Evolutionary conservation across 2,888 invertebrate genomes (phyloP).

Genomic region (Drosophila mulleri): DNA sequence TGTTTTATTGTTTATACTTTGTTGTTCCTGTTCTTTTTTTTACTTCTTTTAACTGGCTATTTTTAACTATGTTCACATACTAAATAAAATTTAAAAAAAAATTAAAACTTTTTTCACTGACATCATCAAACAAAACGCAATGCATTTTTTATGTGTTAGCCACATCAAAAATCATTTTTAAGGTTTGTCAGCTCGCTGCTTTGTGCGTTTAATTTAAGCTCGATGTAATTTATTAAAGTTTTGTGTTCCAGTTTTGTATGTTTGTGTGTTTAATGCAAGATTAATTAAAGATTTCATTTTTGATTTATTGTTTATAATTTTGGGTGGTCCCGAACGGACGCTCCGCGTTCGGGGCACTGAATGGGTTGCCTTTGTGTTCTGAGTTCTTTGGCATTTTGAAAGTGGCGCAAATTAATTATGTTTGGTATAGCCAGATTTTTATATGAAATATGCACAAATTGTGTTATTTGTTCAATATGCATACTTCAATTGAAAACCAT

Average conservation of each 20-base stretch:
- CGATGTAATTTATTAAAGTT: constrained; percentile 23
- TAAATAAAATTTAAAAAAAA: background rate
- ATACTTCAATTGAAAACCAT: constrained; percentile 48
- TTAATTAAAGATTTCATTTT: constrained; percentile 64
- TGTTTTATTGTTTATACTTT: constrained; percentile 11
- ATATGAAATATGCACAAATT: constrained; percentile 28
- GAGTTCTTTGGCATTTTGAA: constrained; percentile 16
- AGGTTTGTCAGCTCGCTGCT: constrained; percentile 33
- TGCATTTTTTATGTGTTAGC: constrained; percentile 27
- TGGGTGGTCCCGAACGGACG: constrained; percentile 30
- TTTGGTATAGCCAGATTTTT: background rate
- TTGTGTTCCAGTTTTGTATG: constrained; percentile 6
- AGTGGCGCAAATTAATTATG: constrained; percentile 17
- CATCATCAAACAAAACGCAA: constrained; percentile 50
- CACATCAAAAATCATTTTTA: constrained; percentile 47
- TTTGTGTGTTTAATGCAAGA: constrained; percentile 39
- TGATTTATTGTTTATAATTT: constrained; percentile 63
- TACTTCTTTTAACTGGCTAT: constrained; percentile 21
- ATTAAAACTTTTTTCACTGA: constrained; percentile 29
- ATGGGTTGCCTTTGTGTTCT: constrained; percentile 4
- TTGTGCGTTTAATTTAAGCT: constrained; percentile 23
- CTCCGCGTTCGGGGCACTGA: constrained; percentile 1
- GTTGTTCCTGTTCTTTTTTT: background rate
- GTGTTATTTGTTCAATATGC: constrained; percentile 33
- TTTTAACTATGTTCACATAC: constrained; percentile 47